A percentile compares a stretch with the other conserved stretches of the same genome.
phyloP scores from a whole-genome alignment of 1,140 invertebrate genomes.

The Bombus turneri region DNA sequence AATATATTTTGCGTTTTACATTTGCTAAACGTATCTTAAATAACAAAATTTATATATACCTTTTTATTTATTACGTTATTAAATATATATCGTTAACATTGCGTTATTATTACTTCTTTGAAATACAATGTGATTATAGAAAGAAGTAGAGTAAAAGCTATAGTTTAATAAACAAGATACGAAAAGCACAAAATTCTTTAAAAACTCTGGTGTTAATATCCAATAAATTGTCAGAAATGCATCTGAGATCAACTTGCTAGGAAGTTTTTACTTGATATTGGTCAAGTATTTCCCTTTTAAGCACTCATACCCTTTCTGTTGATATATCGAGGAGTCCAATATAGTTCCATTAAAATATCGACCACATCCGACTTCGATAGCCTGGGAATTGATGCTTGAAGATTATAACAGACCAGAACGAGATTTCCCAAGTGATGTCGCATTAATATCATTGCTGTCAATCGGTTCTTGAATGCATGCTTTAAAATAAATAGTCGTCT shows the following conservation, averaged over 20 bases:
- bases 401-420: constrained; percentile 56
- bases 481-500: neutral
- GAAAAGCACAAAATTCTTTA: neutral
- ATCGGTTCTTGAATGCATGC: neutral
- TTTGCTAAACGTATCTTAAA: neutral
- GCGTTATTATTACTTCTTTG: neutral
- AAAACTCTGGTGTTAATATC: neutral
- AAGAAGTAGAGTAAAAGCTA: neutral
- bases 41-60: neutral
- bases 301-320: neutral
- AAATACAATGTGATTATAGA: neutral
- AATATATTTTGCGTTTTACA: neutral
- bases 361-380: constrained; percentile 81
- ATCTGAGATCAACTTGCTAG: neutral
- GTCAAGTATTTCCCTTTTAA: neutral
- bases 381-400: neutral
- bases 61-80: neutral
- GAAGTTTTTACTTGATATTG: neutral
- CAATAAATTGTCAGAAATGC: neutral
- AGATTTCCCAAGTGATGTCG: constrained; percentile 73
- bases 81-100: neutral
- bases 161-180: neutral
- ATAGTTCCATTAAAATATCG: constrained; percentile 53
- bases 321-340: neutral
- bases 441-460: neutral